A percentile compares a stretch with the other conserved stretches of the same genome.
Conservation (phyloP, 1,140 invertebrate species). For the Heliconius hewitsoni region DNA sequence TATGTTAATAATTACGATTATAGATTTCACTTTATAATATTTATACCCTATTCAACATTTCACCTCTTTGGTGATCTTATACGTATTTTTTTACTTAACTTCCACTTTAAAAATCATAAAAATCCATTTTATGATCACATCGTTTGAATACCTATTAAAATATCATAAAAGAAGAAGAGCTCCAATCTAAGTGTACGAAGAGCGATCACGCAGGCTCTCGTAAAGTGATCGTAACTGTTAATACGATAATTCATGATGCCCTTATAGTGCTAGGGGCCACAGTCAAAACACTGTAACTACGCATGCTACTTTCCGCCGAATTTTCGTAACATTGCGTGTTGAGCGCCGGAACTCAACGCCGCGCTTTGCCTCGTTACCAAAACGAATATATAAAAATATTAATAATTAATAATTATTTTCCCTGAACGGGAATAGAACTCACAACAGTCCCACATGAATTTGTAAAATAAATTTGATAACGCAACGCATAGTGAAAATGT, state of each 20-base stretch:
- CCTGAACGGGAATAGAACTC: too few relatives aligned
- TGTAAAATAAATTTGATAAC: conserved; percentile 58
- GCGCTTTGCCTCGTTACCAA: too few relatives aligned
- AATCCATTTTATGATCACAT: conserved; percentile 20
- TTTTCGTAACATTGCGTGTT: too few relatives aligned
- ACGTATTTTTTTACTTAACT: not conserved
- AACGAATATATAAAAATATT: too few relatives aligned
- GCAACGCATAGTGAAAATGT: conserved; percentile 61
- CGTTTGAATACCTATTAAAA: conserved; percentile 39
- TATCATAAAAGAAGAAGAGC: conserved; percentile 25
- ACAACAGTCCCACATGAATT: conserved; percentile 20
- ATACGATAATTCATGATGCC: conserved; percentile 54
- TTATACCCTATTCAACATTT: not conserved
- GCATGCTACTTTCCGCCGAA: not conserved
- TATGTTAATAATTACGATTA: too few relatives aligned
- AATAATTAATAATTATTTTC: too few relatives aligned
- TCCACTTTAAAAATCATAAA: conserved; percentile 14
- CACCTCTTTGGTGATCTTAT: not conserved
- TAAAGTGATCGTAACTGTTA: conserved; percentile 43
- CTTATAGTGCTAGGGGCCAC: conserved; percentile 50
- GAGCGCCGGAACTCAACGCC: too few relatives aligned
- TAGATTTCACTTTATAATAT: not conserved
- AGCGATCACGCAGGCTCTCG: conserved; percentile 31
- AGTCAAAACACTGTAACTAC: conserved; percentile 51
- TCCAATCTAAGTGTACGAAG: conserved; percentile 25